A percentile compares a stretch with the other conserved stretches of the same genome.
Evolutionary conservation across 2,113 vertebrate species (phyloP).

Genomic region (Elanoides forficatus): DNA sequence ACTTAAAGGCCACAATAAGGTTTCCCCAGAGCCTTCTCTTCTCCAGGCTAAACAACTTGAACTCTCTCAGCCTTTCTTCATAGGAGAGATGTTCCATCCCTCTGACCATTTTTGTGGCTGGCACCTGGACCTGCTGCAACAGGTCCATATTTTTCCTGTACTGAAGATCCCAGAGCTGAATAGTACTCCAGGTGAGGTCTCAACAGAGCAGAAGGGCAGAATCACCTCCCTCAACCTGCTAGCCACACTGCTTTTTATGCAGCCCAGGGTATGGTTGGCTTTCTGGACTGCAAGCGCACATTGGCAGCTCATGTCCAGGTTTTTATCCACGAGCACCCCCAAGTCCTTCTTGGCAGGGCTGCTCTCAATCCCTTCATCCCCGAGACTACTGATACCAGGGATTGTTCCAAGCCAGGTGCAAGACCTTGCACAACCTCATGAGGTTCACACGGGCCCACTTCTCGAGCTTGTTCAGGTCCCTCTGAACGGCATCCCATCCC

Average conservation of each 20-base stretch:
- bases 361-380: background rate
- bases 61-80: background rate
- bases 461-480: no score
- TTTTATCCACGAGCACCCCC: background rate
- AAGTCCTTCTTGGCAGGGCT: background rate
- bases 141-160: background rate
- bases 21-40: background rate
- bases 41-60: background rate
- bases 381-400: background rate
- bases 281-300: background rate
- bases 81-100: background rate
- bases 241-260: background rate
- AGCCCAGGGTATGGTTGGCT: background rate
- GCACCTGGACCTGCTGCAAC: background rate
- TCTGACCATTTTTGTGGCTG: background rate
- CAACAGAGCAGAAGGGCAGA: background rate
- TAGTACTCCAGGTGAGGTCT: background rate
- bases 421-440: no score
- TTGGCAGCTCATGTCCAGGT: background rate
- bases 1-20: rapidly evolving
- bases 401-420: no score
- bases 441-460: no score
- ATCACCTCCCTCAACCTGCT: background rate
- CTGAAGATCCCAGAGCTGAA: background rate
- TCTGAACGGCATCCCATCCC: no score